Percentiles rank a stretch among this genome's conserved stretches.
Evolutionary conservation across 2,888 invertebrate genomes (phyloP).

Genomic region (Marasmarcha lunaedactyla): DNA sequence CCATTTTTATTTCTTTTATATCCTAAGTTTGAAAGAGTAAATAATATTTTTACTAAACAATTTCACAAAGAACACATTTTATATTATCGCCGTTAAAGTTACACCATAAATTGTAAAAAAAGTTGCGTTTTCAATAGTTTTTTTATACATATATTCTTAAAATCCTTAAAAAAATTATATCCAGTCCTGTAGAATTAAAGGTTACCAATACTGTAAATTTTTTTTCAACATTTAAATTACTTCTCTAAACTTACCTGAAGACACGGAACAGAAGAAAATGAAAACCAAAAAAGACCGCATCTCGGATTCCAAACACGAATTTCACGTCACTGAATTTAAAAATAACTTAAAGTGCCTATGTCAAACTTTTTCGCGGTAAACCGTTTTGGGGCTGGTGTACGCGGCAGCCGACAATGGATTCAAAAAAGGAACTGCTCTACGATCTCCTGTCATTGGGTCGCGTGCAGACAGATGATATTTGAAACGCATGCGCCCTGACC

Average conservation of each 20-base stretch:
- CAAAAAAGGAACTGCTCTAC: constrained; percentile 31
- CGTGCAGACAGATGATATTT: constrained; percentile 29
- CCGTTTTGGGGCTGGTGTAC: constrained; percentile 31
- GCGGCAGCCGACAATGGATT: constrained; percentile 29
- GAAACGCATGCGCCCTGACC: constrained; percentile 43
- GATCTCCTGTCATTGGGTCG: constrained; percentile 21
- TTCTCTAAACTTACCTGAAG: constrained; percentile 35
- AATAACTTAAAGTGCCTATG: constrained; percentile 9
- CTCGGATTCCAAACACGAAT: constrained; percentile 25
- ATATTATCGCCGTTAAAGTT: too few species aligned
- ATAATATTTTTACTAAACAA: too few species aligned
- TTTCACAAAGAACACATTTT: too few species aligned
- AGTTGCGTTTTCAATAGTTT: too few species aligned
- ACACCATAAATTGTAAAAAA: too few species aligned
- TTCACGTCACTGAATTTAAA: constrained; percentile 33
- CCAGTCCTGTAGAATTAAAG: too few species aligned
- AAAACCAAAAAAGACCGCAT: constrained; percentile 44
- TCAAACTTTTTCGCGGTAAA: constrained; percentile 19
- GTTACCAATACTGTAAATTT: too few species aligned
- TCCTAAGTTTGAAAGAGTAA: too few species aligned
- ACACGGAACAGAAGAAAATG: constrained; percentile 28
- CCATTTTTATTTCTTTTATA: too few species aligned
- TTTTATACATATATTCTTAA: too few species aligned
- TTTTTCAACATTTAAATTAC: constrained; percentile 8
- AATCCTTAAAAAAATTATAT: too few species aligned